Evolutionary conservation across 2,113 vertebrate species (phyloP).

Genomic region (pig (Sus scrofa)): T2T-Sscrofa CM000813.6:158481001-158481500

Average conservation of each 20-base stretch:
- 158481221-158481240: neutral
- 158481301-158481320: neutral
- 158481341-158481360: neutral
- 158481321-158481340: neutral
- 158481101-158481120: neutral
- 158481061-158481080: neutral
- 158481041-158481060: neutral
- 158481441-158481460: slow-evolving; percentile 61
- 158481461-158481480: slow-evolving; percentile 50
- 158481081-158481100: neutral
- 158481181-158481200: neutral
- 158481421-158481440: neutral
- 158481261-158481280: no score
- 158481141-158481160: neutral
- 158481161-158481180: neutral
- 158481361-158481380: neutral
- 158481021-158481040: slow-evolving; percentile 31
- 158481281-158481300: neutral
- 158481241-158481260: neutral
- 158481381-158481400: neutral
- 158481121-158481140: neutral
- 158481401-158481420: slow-evolving; percentile 68
- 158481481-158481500: slow-evolving; percentile 82
- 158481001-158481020: neutral
- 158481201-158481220: neutral